Evolutionary conservation across 2,888 invertebrate genomes (phyloP).

Genomic region (Molorchus minor): DNA sequence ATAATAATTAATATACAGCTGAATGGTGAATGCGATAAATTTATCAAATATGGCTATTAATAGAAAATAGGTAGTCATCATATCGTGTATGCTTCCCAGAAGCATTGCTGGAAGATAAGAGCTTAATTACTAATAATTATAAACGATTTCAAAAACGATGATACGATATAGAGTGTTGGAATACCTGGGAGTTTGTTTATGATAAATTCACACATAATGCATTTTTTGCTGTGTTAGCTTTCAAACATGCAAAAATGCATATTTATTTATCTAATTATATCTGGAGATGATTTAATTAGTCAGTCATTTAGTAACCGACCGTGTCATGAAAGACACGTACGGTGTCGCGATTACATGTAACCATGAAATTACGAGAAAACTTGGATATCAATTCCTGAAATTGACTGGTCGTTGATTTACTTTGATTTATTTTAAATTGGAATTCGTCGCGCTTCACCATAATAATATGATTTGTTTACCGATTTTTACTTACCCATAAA

Average conservation of each 20-base stretch:
- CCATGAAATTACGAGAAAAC: not conserved
- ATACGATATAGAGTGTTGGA: not conserved
- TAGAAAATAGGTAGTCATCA: slow-evolving; percentile 28
- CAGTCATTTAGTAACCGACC: not conserved
- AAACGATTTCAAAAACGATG: slow-evolving; percentile 13
- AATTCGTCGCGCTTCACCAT: too few species aligned
- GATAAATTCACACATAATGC: not conserved
- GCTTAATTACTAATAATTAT: slow-evolving; percentile 19
- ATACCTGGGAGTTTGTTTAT: slow-evolving; percentile 16
- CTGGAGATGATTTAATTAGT: slow-evolving; percentile 4
- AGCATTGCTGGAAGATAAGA: slow-evolving; percentile 16
- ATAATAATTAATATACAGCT: slow-evolving; percentile 9
- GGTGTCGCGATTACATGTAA: not conserved
- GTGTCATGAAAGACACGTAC: not conserved
- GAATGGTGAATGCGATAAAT: slow-evolving; percentile 26
- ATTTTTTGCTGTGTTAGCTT: slow-evolving; percentile 13
- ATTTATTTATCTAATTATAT: slow-evolving; percentile 2
- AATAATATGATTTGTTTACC: too few species aligned
- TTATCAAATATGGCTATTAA: slow-evolving; percentile 14
- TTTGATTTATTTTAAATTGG: too few species aligned
- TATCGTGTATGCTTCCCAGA: slow-evolving; percentile 7
- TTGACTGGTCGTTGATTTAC: too few species aligned
- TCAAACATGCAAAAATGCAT: slow-evolving; percentile 9
- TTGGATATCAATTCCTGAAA: too few species aligned
- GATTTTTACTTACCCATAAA: too few species aligned